Evolutionary conservation across 2,113 vertebrate species (phyloP), one percentile per base, ranked within the genome.

Genomic region (Oreochromis niloticus): DNA sequence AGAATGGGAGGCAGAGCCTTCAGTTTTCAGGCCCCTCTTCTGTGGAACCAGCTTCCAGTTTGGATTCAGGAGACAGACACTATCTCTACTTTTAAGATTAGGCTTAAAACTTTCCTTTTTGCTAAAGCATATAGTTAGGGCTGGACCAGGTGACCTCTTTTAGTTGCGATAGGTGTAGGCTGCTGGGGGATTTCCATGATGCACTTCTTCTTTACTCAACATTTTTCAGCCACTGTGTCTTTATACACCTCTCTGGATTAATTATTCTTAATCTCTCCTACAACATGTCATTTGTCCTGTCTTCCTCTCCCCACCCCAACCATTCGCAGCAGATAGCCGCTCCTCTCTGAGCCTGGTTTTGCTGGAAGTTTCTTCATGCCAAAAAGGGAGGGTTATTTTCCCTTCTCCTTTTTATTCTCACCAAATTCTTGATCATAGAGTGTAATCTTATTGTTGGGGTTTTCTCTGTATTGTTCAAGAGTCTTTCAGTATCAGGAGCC

Each of bases 121-220:
- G 19, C 1, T 54, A 54, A 54, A n/a, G 19, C 19, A 3, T 54
- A 10, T 54, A 54, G 50, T 54, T 54, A n/a, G 50, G 3, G 4
- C 50, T 10, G 19, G 50, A n/a, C 3, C 50, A 0, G 50, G 19
- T 54, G 50, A 54, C 50, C 9, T 54, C 9, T n/a, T 10, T n/a
- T n/a, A 54, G 19, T 54, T 54, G 9, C 2, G 0, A 54, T 54
- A 54, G 19, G 50, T n/a, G 50, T 10, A 54, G 50, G 50, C 50
- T 54, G 9, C 52, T 22, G 0, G 52, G 52, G 52, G 19, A 22
- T 0, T 54, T 54, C 9, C 19, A 54, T 11, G 52, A 54, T 54
- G 50, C 50, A 54, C 1, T 54, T 54, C 4, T 30, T 30, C 50
- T 6, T 54, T 54, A 54, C 50, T n/a, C 50, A n/a, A n/a, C 0